Evolutionary conservation across 1,140 invertebrate species (phyloP), one percentile per base, ranked within the genome.

Genomic region (Gerris buenoi): DNA sequence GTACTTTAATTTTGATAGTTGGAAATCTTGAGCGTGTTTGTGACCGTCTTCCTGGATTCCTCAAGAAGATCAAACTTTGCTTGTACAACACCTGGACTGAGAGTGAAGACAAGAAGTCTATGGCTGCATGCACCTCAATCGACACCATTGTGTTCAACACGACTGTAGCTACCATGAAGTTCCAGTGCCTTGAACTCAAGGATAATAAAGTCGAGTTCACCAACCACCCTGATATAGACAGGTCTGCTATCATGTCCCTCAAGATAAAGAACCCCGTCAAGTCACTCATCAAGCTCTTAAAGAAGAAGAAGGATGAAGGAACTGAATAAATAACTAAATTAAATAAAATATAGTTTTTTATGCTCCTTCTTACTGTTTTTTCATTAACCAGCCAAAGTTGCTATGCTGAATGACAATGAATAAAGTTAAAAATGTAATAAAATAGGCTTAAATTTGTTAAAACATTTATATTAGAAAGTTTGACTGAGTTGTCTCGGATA

Each of bases 241-340:
- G 58, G 5, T 15, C 15, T 13, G 58, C 58, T 22, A 60, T 60
- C 5, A 15, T 60, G 58, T 22, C 15, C 3, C 15, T 60, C 23
- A 60, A 60, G 58, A 60, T 60, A 5, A 60, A 60, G 58, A 60
- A 60, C 58, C 58, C 58, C 5, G 23, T 60, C 58, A 60, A 60
- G 22, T 14, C 15, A 5, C 15, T 60, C 5, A 13, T 60, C 23
- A 25, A 60, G 23, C 23, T 22, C 58, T 13, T 60, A 10, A 60
- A 60, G 58, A 60, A 22, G 5, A 60, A 60, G 22, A 60, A 13
- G 46, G 46, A 10, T n/a, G 46, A 56, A 56, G n/a, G n/a, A n/a
- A n/a, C n/a, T n/a, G n/a, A n/a, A n/a, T n/a, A n/a, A n/a, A n/a
- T n/a, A n/a, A n/a, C n/a, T n/a, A n/a, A n/a, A n/a, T n/a, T n/a